phyloP scores from a whole-genome alignment of 1,140 invertebrate genomes.

The Galendromus occidentalis region DNA sequence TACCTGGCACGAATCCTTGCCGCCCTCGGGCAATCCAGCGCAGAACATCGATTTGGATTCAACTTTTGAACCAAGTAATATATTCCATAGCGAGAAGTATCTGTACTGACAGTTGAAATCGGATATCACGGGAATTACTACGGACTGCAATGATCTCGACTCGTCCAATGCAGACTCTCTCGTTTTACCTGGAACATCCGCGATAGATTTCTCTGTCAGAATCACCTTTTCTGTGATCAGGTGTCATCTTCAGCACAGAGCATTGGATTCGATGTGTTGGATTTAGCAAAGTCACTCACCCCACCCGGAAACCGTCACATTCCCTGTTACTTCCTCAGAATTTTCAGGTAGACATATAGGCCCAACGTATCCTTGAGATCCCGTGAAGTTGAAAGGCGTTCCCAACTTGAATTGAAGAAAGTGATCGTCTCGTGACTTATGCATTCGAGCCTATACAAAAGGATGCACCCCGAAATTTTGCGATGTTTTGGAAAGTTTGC shows the following conservation, averaged over 20 bases:
- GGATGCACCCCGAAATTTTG: neutral
- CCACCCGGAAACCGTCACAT: too few relatives aligned
- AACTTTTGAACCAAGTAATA: neutral
- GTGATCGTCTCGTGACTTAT: too few relatives aligned
- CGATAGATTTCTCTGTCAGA: neutral
- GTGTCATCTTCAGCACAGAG: neutral
- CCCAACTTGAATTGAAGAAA: too few relatives aligned
- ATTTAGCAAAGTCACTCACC: neutral
- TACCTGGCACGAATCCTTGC: slow-evolving; percentile 3
- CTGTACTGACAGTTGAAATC: slow-evolving; percentile 6
- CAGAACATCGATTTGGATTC: neutral
- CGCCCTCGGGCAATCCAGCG: neutral
- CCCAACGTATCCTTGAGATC: too few relatives aligned
- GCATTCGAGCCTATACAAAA: too few relatives aligned
- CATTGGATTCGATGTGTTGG: neutral
- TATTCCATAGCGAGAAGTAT: slow-evolving; percentile 4
- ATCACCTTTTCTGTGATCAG: neutral
- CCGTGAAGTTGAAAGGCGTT: too few relatives aligned
- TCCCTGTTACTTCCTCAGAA: too few relatives aligned
- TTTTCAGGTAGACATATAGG: too few relatives aligned
- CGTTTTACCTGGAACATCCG: neutral
- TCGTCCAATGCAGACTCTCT: neutral
- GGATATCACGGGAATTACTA: neutral
- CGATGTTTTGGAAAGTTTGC: neutral
- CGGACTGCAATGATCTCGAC: neutral